Conservation (phyloP, 2,888 invertebrate species). For the Perizoma affinitatum region DNA sequence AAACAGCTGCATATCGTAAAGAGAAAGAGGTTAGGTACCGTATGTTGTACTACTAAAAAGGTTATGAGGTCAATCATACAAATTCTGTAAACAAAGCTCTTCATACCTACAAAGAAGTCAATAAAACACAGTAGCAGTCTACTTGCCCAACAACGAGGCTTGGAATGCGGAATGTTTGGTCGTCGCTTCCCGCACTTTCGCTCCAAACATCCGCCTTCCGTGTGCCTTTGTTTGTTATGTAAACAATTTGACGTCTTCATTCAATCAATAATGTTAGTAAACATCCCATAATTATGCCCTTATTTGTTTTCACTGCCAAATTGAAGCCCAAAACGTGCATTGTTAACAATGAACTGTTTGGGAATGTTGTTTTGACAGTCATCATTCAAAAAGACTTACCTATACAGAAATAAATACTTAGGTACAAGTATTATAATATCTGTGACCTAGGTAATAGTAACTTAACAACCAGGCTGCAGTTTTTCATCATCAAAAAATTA, state of each 20-base stretch:
- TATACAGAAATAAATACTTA: neutral
- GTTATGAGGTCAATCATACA: slow-evolving; percentile 21
- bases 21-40: neutral
- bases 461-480: too few relatives aligned
- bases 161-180: slow-evolving; percentile 77
- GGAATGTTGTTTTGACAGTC: slow-evolving; percentile 11
- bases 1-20: neutral
- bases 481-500: too few relatives aligned
- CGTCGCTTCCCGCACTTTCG: slow-evolving; percentile 77
- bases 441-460: too few relatives aligned
- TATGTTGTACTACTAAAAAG: slow-evolving; percentile 4
- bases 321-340: slow-evolving; percentile 25
- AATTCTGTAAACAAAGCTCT: slow-evolving; percentile 18
- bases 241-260: slow-evolving; percentile 58
- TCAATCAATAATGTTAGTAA: slow-evolving; percentile 53
- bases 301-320: slow-evolving; percentile 47
- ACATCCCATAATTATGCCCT: slow-evolving; percentile 44
- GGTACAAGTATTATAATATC: too few relatives aligned
- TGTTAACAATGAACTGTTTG: slow-evolving; percentile 23
- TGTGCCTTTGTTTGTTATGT: slow-evolving; percentile 58
- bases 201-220: slow-evolving; percentile 75
- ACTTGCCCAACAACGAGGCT: slow-evolving; percentile 36
- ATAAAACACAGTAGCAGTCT: slow-evolving; percentile 32
- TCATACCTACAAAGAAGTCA: slow-evolving; percentile 30
- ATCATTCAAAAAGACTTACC: neutral